Base-by-base conservation (phyloP, 2,888 invertebrate genomes). In the Mechanitis mazaeus region DNA sequence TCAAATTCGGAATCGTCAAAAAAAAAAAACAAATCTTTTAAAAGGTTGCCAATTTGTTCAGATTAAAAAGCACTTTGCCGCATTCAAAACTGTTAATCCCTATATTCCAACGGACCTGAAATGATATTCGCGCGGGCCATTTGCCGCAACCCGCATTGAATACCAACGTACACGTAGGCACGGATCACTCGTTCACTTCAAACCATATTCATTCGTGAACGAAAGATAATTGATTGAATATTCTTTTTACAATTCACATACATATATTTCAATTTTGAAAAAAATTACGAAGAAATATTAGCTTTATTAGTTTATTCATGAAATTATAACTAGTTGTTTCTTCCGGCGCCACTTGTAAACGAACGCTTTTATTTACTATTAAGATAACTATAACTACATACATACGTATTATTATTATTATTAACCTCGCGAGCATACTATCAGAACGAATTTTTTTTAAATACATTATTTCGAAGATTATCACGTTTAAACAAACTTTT, bases 61-160 rank as follows among this genome's bases (percentile, higher is more conserved):
- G 50, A 31, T 50, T 50, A 28, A 50, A 50, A 28, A 50, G 31
- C 50, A 50, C 50, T 50, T 50, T 50, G 31, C 6, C 9, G 7
- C 9, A 50, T 50, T 50, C 50, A 50, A 31, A 50, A 50, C 50
- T 31, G 50, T 50, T 50, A 50, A 50, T 50, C 50, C 50, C 9
- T 31, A 31, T 50, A 50, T 50, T 31, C 50, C 31, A 50, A n/a
- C 9, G 7, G 42, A 42, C 6, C 50, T 50, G 50, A 31, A n/a
- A 50, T 28, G 28, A 50, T 50, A 50, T 50, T 50, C 50, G 31
- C 31, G 31, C 31, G 28, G 47, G 47, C 50, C 50, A 50, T 50
- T 50, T 50, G 50, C 50, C 50, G 28, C 42, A 9, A 31, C 31
- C 47, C 47, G 47, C 7, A 20, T 28, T 50, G 50, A 31, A 50